phyloP scores from a whole-genome alignment of 2,888 invertebrate species.

The Branchipolynoe longqiensis region DNA sequence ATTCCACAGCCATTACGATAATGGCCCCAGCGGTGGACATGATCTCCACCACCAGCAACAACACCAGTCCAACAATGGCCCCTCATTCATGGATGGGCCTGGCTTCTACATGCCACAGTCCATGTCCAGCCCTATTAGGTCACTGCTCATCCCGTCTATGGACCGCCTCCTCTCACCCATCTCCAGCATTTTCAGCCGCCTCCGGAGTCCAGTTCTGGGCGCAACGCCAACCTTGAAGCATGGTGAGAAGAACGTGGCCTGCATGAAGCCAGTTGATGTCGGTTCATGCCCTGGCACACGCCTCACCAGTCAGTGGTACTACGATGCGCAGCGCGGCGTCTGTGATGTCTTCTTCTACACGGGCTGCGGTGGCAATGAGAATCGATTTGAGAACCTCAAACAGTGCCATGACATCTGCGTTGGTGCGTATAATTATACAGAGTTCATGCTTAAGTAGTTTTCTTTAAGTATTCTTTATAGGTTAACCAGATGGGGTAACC shows the following conservation, averaged over 20 bases:
- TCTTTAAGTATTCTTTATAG: no score
- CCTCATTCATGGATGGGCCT: no score
- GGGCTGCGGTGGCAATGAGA: conserved; percentile 51
- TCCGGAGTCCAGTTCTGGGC: background rate
- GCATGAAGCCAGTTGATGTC: background rate
- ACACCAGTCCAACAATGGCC: background rate
- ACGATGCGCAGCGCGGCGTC: background rate
- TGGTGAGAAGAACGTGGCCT: conserved; percentile 24
- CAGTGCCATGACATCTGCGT: conserved; percentile 47
- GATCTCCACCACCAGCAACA: background rate
- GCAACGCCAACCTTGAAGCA: background rate
- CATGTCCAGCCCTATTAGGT: background rate
- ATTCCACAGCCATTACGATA: no score
- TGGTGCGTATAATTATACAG: no score
- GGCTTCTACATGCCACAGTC: no score
- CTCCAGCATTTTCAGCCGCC: background rate
- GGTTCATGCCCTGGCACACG: background rate
- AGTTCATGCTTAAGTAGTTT: no score
- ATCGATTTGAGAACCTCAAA: conserved; percentile 25
- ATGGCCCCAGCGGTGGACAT: background rate
- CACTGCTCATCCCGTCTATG: background rate
- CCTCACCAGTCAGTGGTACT: background rate
- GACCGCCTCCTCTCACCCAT: background rate
- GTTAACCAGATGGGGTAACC: no score
- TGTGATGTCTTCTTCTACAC: conserved; percentile 53